Conservation (phyloP, 2,888 invertebrate species). For the Antheraea yamamai region DNA sequence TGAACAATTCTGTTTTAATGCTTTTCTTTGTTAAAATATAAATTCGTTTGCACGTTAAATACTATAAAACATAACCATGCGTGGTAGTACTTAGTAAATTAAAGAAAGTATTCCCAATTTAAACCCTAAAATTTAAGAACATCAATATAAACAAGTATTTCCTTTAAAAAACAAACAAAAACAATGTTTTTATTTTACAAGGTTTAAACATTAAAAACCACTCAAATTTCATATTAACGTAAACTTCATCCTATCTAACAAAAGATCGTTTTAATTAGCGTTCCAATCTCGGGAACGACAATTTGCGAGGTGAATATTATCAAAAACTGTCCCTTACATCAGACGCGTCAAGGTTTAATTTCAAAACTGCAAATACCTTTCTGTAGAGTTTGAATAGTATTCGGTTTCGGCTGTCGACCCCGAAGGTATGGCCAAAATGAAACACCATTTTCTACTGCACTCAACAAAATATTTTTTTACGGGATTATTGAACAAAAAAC, state of each 20-base stretch:
- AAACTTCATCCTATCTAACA: conserved; percentile 3
- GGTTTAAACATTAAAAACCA: neutral
- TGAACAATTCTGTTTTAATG: too few relatives aligned
- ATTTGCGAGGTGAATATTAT: conserved; percentile 6
- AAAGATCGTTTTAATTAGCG: conserved; percentile 10
- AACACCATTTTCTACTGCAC: neutral
- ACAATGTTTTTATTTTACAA: neutral
- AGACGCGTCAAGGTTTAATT: neutral
- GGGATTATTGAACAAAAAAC: neutral
- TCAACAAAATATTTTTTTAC: neutral
- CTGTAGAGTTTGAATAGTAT: neutral
- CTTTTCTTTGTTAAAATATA: too few relatives aligned
- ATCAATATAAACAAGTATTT: neutral
- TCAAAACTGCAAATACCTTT: neutral
- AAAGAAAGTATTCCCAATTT: neutral
- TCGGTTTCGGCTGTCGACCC: neutral
- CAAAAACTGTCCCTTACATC: conserved; percentile 7
- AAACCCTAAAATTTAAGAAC: neutral
- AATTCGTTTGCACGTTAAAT: too few relatives aligned
- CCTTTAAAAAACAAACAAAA: neutral
- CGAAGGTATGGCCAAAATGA: neutral
- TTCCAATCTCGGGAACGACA: conserved; percentile 1
- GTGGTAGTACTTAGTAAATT: neutral
- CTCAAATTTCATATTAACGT: neutral
- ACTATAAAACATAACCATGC: too few relatives aligned